A percentile compares a stretch with the other conserved stretches of the same genome.
Evolutionary conservation across 2,797 vertebrate genomes (phyloP).

Genomic region (Psittacula derbiana): DNA sequence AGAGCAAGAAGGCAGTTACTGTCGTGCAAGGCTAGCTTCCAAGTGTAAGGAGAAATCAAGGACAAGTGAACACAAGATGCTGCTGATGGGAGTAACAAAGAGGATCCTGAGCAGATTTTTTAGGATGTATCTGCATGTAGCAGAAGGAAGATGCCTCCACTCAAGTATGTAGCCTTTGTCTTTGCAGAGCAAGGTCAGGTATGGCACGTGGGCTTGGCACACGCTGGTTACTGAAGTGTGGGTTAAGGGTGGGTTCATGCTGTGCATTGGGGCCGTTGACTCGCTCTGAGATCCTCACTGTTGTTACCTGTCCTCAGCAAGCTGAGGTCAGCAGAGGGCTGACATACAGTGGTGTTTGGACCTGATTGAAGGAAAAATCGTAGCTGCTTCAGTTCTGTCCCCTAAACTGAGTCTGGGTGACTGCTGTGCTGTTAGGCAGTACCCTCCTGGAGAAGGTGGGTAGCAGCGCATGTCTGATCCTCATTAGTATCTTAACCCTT

Average conservation of each 20-base stretch:
- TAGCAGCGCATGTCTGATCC: not conserved
- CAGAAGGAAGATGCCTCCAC: rapidly evolving
- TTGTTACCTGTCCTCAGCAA: rapidly evolving
- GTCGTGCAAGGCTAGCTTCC: not conserved
- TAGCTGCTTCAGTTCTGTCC: not conserved
- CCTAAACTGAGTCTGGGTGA: not conserved
- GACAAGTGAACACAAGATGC: not conserved
- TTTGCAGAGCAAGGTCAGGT: rapidly evolving
- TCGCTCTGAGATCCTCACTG: rapidly evolving
- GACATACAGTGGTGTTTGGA: rapidly evolving
- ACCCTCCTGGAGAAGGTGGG: not conserved
- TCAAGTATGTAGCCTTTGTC: not conserved
- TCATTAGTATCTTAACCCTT: rapidly evolving
- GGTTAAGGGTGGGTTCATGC: rapidly evolving
- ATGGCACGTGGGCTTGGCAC: rapidly evolving
- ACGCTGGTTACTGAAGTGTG: rapidly evolving
- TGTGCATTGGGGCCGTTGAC: rapidly evolving
- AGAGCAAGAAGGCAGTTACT: not conserved
- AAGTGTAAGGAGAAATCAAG: not conserved
- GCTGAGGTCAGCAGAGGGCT: not conserved
- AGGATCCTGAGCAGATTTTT: not conserved
- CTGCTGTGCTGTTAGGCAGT: not conserved
- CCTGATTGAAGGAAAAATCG: not conserved
- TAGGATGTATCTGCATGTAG: not conserved
- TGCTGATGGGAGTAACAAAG: not conserved